These are phyloP conservation scores for Gouania willdenowi DNA, from an alignment of 2,797 vertebrate species.

Conservation along the genomic window DNA sequence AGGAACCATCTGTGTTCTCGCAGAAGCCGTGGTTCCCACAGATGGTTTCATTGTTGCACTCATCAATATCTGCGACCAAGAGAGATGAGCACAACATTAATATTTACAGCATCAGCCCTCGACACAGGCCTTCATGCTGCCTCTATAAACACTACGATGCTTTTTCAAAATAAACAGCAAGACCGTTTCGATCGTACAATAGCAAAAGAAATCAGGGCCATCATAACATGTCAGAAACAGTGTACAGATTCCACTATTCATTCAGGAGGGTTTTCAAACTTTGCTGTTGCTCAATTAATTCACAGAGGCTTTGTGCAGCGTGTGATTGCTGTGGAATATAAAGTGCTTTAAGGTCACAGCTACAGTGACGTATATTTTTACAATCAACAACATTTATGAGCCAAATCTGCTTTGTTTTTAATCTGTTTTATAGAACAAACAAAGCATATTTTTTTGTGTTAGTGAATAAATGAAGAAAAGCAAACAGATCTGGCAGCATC, in stretches of 20 bases:
- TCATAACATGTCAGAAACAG: slow-evolving; percentile 40
- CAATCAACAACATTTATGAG: no score
- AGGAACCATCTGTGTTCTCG: slow-evolving; percentile 73
- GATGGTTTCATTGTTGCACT: slow-evolving; percentile 71
- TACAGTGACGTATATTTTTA: no score
- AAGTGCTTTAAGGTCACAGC: slow-evolving; percentile 32
- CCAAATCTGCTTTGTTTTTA: no score
- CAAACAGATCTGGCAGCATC: no score
- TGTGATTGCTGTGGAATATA: slow-evolving; percentile 12
- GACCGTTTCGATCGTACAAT: slow-evolving; percentile 20
- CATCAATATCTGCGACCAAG: slow-evolving; percentile 66
- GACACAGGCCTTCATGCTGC: slow-evolving; percentile 10
- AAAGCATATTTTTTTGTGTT: no score
- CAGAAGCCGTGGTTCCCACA: slow-evolving; percentile 72
- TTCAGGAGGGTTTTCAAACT: slow-evolving; percentile 42
- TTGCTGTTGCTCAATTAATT: slow-evolving; percentile 10
- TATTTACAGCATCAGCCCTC: slow-evolving; percentile 29
- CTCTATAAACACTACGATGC: slow-evolving; percentile 15
- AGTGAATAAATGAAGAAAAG: no score
- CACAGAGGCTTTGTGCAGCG: not conserved
- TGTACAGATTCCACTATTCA: slow-evolving; percentile 19
- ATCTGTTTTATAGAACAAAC: no score
- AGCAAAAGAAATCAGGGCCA: slow-evolving; percentile 44
- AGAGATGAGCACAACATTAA: slow-evolving; percentile 29
- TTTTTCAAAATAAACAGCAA: slow-evolving; percentile 42